phyloP scores from a whole-genome alignment of 2,797 vertebrate species.

The Spizella passerina region DNA sequence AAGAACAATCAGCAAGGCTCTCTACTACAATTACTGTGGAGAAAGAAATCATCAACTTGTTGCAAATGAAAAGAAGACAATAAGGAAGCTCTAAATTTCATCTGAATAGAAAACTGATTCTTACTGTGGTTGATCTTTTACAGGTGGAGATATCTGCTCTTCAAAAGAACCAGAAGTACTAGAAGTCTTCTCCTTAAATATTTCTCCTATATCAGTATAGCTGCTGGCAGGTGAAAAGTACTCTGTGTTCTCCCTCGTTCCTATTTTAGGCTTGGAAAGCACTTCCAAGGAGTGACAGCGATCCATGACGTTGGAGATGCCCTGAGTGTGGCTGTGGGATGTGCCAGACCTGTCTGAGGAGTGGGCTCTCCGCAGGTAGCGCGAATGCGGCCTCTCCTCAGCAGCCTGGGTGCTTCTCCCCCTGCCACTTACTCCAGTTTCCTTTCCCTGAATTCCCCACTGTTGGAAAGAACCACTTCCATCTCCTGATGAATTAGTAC shows the following conservation, averaged over 20 bases:
- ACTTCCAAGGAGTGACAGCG: conserved; percentile 90
- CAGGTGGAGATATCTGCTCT: conserved; percentile 80
- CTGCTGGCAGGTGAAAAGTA: conserved; percentile 71
- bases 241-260: conserved; percentile 51
- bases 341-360: conserved; percentile 88
- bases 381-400: conserved; percentile 85
- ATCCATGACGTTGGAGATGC: conserved; percentile 66
- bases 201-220: conserved; percentile 69
- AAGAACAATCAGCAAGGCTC: not conserved
- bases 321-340: conserved; percentile 54
- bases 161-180: conserved; percentile 64
- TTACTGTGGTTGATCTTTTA: conserved; percentile 86
- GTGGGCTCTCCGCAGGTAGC: conserved; percentile 90
- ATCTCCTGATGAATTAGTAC: conserved; percentile 72
- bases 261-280: conserved; percentile 73
- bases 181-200: conserved; percentile 78
- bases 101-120: conserved; percentile 27
- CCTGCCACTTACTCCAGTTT: conserved; percentile 68
- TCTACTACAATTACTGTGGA: not conserved
- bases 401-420: conserved; percentile 63
- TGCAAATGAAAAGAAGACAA: not conserved
- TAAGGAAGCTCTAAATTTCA: not conserved
- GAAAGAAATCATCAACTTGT: not conserved
- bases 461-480: conserved; percentile 72
- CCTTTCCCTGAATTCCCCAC: conserved; percentile 75